Percentiles rank a stretch among this genome's conserved stretches.
Conservation (phyloP, 2,113 vertebrate species). For the Dolichotis patagonum region DNA sequence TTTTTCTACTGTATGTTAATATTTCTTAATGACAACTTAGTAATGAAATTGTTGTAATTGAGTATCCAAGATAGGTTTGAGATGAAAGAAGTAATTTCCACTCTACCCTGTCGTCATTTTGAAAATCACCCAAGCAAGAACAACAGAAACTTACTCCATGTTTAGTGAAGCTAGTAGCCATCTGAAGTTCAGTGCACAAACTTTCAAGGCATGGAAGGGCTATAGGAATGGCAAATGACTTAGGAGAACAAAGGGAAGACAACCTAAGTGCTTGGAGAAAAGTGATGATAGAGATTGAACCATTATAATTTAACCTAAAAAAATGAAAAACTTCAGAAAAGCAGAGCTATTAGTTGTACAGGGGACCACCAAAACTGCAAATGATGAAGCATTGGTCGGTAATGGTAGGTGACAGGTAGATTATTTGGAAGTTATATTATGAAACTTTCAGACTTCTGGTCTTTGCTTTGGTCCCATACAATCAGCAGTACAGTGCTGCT, state of each 20-base stretch:
- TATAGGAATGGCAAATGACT: background rate
- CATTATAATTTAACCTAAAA: background rate
- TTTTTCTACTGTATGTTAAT: background rate
- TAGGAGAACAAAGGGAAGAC: background rate
- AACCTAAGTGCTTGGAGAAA: background rate
- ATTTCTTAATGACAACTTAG: background rate
- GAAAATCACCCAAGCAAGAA: slow-evolving; percentile 29
- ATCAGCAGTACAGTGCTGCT: background rate
- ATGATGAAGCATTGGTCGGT: background rate
- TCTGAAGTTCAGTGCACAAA: background rate
- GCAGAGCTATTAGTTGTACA: background rate
- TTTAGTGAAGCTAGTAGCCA: background rate
- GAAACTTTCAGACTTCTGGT: background rate
- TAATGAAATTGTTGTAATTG: slow-evolving; percentile 19
- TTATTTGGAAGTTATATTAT: background rate
- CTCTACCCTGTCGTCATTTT: background rate
- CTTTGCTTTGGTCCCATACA: background rate
- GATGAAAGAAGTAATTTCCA: slow-evolving; percentile 41
- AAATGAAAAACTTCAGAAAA: background rate
- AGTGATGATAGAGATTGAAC: background rate
- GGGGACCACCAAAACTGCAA: background rate
- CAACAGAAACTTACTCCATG: background rate
- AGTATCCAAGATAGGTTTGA: background rate
- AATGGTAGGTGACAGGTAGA: background rate
- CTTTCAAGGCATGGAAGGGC: background rate